Base-by-base conservation (phyloP, 2,888 invertebrate species). In the Cheilosia impressa region DNA sequence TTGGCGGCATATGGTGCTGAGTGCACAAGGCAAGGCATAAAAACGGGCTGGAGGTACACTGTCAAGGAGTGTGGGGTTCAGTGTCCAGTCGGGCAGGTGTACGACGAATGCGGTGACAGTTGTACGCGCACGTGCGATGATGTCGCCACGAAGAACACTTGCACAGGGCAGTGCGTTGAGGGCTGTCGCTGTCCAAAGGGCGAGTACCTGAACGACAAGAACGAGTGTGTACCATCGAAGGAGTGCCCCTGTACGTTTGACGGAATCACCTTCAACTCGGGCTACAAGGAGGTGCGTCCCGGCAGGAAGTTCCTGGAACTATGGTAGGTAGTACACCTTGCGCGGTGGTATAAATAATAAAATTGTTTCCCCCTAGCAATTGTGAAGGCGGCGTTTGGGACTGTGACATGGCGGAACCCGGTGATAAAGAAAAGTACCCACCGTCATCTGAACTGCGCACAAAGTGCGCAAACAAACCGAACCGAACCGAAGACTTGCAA, bases 131-230 rank as follows among this genome's bases (percentile, higher is more conserved):
- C 95, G 24, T 97, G 97, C 89, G 92, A 93, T 0, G 96, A 96
- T 91, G 87, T 92, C 27, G 88, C 90, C 19, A 82, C 85, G 2
- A 90, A 90, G 65, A 89, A 89, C 5, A 89, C 88, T 2, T 92
- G 92, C 80, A 87, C 89, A 2, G 88, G 90, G 3, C 89, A 91
- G 68, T 98, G 98, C 89, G 96, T 97, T 0, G 98, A 98, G 91
- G 98, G 98, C 0, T 98, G 98, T 91, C 97, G 97, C 77, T 98
- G 98, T 90, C 96, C 96, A 0, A 93, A 94, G 22, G 97, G 97
- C 58, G 94, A 96, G 92, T 94, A 95, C 0, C 91, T 98, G 50
- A 95, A 97, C 89, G 94, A 94, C 4, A 87, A 91, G n/a, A 93
- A 93, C 68, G 94, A 95, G 62, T 98, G 98, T 90, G 95, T 98